Evolutionary conservation across 2,113 vertebrate genomes (phyloP).

Genomic region (Pseudorhombus dupliciocellatus): DNA sequence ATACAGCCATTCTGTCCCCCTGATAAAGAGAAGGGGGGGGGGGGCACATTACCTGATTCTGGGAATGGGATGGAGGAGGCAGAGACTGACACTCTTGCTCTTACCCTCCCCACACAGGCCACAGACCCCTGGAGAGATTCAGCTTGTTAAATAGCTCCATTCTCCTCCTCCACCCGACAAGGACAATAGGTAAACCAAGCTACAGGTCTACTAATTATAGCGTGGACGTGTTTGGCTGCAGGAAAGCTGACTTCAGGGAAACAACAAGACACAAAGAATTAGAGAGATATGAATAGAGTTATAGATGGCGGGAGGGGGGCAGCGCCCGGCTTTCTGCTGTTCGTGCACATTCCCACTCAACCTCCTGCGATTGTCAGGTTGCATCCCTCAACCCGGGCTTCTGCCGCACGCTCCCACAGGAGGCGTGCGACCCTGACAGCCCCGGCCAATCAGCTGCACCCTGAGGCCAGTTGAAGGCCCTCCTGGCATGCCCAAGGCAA

Average conservation of each 20-base stretch:
- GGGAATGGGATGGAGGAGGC: constrained; percentile 67
- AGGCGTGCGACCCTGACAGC: constrained; percentile 50
- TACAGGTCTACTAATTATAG: constrained; percentile 73
- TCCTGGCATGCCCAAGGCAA: constrained; percentile 68
- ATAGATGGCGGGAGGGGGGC: background rate
- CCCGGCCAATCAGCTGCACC: constrained; percentile 71
- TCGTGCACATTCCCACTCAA: constrained; percentile 58
- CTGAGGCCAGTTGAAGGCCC: constrained; percentile 70
- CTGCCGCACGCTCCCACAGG: constrained; percentile 44
- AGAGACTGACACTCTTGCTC: constrained; percentile 48
- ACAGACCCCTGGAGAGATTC: constrained; percentile 77
- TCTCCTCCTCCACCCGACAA: constrained; percentile 67
- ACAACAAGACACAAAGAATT: constrained; percentile 9
- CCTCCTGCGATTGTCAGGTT: constrained; percentile 46
- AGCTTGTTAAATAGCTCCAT: constrained; percentile 78
- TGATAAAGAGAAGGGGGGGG: constrained; percentile 60
- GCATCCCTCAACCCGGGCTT: constrained; percentile 47
- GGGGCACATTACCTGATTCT: constrained; percentile 71
- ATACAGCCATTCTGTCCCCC: constrained; percentile 82
- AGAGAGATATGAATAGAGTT: background rate
- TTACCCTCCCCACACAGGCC: constrained; percentile 66
- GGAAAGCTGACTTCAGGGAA: constrained; percentile 55
- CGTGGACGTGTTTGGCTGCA: constrained; percentile 59
- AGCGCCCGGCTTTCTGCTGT: constrained; percentile 51
- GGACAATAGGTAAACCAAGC: constrained; percentile 59